Conservation (phyloP, 2,113 vertebrate species). For the Platichthys stellatus region DNA sequence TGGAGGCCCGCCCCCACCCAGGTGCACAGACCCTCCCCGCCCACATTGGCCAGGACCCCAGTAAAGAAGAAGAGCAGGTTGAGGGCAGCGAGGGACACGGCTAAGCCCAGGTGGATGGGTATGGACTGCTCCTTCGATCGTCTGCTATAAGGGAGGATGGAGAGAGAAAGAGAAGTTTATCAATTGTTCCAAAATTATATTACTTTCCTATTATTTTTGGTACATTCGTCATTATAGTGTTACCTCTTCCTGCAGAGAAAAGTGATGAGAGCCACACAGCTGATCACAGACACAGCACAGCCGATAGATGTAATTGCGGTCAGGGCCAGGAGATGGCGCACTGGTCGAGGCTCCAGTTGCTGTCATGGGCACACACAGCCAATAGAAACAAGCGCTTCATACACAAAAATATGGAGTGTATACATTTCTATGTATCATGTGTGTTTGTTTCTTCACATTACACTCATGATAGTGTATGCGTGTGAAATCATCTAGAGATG, state of each 20-base stretch:
- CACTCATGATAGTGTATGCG: too few relatives aligned
- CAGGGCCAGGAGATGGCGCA: slow-evolving; percentile 78
- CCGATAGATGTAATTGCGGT: slow-evolving; percentile 76
- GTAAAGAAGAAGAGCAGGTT: slow-evolving; percentile 77
- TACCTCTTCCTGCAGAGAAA: slow-evolving; percentile 76
- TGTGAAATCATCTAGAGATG: too few relatives aligned
- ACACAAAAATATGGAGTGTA: neutral
- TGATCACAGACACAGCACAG: slow-evolving; percentile 73
- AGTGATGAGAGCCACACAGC: slow-evolving; percentile 75
- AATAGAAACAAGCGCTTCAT: neutral
- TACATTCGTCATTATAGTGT: neutral
- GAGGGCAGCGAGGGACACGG: slow-evolving; percentile 69
- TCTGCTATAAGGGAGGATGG: slow-evolving; percentile 11
- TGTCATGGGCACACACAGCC: slow-evolving; percentile 33
- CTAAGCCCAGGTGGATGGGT: slow-evolving; percentile 75
- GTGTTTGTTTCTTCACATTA: neutral
- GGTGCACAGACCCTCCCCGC: slow-evolving; percentile 43
- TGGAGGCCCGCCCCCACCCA: slow-evolving; percentile 74
- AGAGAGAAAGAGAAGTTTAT: neutral
- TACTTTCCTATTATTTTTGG: neutral
- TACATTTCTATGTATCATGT: neutral
- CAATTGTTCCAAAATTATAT: neutral
- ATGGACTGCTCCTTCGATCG: slow-evolving; percentile 62
- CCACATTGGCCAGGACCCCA: slow-evolving; percentile 74
- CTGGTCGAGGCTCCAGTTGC: slow-evolving; percentile 66